These are phyloP conservation scores for Mongoloraphidia duomilia DNA, from an alignment of 2,888 invertebrate genomes.

Conservation along the genomic window DNA sequence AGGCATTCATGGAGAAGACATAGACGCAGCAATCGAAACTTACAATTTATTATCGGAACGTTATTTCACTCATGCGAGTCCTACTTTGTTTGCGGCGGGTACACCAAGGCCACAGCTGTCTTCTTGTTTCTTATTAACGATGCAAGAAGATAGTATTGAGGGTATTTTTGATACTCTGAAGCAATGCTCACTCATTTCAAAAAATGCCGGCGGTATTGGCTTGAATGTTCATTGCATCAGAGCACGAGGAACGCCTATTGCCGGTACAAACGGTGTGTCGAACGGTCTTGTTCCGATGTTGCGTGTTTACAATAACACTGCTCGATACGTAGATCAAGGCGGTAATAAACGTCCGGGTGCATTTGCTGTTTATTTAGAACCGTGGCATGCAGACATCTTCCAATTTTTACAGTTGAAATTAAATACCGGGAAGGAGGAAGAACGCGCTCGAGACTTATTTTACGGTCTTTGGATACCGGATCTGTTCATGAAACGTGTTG, in stretches of 20 bases:
- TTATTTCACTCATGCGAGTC: slow-evolving; percentile 96
- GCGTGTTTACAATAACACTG: slow-evolving; percentile 88
- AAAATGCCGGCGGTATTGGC: slow-evolving; percentile 95
- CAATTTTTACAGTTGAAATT: slow-evolving; percentile 90
- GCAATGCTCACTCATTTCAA: slow-evolving; percentile 89
- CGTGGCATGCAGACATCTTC: slow-evolving; percentile 97
- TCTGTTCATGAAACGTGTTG: slow-evolving; percentile 91
- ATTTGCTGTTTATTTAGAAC: slow-evolving; percentile 94
- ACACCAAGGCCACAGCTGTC: slow-evolving; percentile 85
- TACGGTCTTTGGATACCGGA: slow-evolving; percentile 98
- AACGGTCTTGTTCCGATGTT: slow-evolving; percentile 95
- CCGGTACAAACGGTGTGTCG: slow-evolving; percentile 86
- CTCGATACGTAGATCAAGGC: slow-evolving; percentile 94
- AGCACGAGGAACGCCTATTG: slow-evolving; percentile 80
- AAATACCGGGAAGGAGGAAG: slow-evolving; percentile 91
- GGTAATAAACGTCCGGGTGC: slow-evolving; percentile 96
- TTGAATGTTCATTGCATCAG: slow-evolving; percentile 91
- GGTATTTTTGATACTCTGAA: slow-evolving; percentile 87
- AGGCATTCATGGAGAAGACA: slow-evolving; percentile 89
- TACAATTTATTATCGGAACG: slow-evolving; percentile 90
- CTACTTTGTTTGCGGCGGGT: slow-evolving; percentile 91
- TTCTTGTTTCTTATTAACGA: slow-evolving; percentile 88
- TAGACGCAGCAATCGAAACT: slow-evolving; percentile 85
- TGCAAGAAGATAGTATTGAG: slow-evolving; percentile 89
- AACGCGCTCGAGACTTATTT: slow-evolving; percentile 87